These are phyloP conservation scores for Galeruca laticollis DNA, from an alignment of 2,888 invertebrate species.

Conservation along the genomic window DNA sequence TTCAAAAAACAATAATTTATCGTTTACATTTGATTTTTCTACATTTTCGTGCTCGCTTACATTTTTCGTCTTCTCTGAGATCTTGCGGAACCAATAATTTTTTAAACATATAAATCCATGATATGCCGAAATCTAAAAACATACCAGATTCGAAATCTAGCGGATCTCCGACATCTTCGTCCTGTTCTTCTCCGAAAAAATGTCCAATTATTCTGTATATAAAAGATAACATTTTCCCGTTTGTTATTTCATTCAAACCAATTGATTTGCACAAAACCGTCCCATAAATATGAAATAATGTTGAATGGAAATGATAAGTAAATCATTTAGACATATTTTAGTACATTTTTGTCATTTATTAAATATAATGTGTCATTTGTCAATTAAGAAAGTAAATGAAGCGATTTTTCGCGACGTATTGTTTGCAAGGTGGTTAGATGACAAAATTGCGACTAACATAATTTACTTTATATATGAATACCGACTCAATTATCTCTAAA, in stretches of 20 bases:
- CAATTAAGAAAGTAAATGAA: too few species aligned
- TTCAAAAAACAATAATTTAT: neutral
- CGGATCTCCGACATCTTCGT: constrained; percentile 9
- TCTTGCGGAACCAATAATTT: constrained; percentile 6
- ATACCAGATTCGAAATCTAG: constrained; percentile 12
- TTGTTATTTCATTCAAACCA: neutral
- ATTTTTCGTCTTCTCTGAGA: neutral
- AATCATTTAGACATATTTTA: neutral
- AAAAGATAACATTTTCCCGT: neutral
- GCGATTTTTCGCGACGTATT: too few species aligned
- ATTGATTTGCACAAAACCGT: neutral
- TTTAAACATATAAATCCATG: constrained; percentile 10
- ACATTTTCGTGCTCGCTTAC: neutral
- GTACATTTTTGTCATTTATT: neutral
- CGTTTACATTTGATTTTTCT: neutral
- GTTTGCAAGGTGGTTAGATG: neutral
- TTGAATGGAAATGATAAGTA: neutral
- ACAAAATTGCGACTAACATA: neutral
- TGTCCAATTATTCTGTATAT: constrained; percentile 3
- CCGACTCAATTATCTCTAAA: too few species aligned
- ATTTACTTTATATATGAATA: too few species aligned
- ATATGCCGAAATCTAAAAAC: constrained; percentile 11
- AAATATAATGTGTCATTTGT: too few species aligned
- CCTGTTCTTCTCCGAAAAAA: constrained; percentile 3
- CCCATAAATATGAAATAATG: neutral